Evolutionary conservation across 1,140 invertebrate species (phyloP).

Genomic region (Hyposmocoma kahamanoa): DNA sequence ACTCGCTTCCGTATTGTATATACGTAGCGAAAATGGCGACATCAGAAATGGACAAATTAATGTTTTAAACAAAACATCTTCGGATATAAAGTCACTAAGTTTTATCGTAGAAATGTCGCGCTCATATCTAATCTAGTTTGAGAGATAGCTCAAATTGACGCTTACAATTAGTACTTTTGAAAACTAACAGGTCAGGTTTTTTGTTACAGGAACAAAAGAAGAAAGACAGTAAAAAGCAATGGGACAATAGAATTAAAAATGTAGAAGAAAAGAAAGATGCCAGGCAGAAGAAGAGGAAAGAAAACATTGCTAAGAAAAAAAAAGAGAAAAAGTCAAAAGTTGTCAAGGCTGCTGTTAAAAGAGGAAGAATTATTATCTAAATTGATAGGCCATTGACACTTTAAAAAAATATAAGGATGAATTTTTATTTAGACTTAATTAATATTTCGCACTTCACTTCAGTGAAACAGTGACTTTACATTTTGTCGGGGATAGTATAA

Average conservation of each 20-base stretch:
- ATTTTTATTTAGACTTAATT: slow-evolving; percentile 7
- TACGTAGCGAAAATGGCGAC: no score
- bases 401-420: slow-evolving; percentile 7
- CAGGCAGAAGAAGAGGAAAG: slow-evolving; percentile 53
- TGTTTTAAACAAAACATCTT: no score
- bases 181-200: no score
- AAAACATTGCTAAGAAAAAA: slow-evolving; percentile 62
- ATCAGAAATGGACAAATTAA: no score
- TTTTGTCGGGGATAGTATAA: no score
- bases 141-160: no score
- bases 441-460: neutral
- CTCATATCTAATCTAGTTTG: no score
- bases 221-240: slow-evolving; percentile 58
- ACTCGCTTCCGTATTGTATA: no score
- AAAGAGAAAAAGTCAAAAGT: slow-evolving; percentile 63
- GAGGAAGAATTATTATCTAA: slow-evolving; percentile 56
- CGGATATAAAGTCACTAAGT: no score
- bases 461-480: no score
- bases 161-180: no score
- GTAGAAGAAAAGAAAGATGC: slow-evolving; percentile 56
- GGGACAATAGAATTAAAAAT: slow-evolving; percentile 50
- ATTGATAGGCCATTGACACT: neutral
- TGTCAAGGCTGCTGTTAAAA: slow-evolving; percentile 50
- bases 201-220: slow-evolving; percentile 59
- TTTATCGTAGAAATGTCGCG: no score